These are phyloP conservation scores for Nothobranchius furzeri DNA, from an alignment of 2,113 vertebrate genomes.

Conservation along the genomic window DNA sequence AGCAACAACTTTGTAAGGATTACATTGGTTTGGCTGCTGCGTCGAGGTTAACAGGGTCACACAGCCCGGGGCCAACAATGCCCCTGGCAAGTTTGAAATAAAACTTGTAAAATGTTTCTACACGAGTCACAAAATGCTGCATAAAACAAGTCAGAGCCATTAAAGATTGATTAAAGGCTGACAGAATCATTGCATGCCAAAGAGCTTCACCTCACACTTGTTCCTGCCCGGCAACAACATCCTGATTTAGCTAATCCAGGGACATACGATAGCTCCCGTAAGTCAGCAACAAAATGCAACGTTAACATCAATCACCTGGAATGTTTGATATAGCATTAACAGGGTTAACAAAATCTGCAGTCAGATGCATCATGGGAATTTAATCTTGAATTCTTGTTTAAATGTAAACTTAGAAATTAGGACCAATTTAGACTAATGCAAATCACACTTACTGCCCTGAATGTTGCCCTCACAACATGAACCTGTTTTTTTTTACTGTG, in stretches of 20 bases:
- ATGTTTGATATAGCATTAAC: not conserved
- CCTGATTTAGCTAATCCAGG: not conserved
- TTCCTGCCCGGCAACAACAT: too few relatives aligned
- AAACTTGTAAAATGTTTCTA: not conserved
- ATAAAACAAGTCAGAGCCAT: not conserved
- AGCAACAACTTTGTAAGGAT: not conserved
- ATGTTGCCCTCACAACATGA: not conserved
- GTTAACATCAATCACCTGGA: not conserved
- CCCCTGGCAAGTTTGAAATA: not conserved
- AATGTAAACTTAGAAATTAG: not conserved
- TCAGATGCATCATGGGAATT: not conserved
- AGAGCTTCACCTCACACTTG: not conserved
- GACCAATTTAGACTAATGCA: not conserved
- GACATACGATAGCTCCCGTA: not conserved
- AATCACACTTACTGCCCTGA: not conserved
- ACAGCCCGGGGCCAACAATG: not conserved
- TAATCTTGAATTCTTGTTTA: not conserved
- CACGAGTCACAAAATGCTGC: not conserved
- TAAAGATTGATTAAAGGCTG: conserved; percentile 5
- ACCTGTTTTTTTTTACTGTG: conserved; percentile 9
- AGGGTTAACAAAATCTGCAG: not conserved
- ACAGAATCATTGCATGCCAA: not conserved
- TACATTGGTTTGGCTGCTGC: not conserved
- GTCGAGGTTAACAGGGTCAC: not conserved
- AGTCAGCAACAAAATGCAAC: not conserved